Conservation (phyloP, 2,888 invertebrate genomes). For the Calameuta filiformis region DNA sequence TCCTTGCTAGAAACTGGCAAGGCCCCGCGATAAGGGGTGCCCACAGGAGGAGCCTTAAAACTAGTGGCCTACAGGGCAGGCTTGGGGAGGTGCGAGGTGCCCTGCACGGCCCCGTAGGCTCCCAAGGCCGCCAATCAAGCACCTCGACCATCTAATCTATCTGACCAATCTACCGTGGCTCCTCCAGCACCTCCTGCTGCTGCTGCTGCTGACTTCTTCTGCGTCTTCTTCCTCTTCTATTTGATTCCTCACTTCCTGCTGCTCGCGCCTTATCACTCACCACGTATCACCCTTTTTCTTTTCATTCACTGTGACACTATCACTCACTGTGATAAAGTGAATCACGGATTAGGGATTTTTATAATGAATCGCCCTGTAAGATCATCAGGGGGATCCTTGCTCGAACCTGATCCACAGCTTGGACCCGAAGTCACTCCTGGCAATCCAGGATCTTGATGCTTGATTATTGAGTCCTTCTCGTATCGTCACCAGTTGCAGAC, state of each 20-base stretch:
- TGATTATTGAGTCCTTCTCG: too few relatives aligned
- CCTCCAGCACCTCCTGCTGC: conserved; percentile 17
- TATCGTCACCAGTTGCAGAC: too few relatives aligned
- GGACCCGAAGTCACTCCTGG: too few relatives aligned
- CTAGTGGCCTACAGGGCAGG: conserved; percentile 32
- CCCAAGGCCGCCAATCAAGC: conserved; percentile 59
- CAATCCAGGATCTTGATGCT: too few relatives aligned
- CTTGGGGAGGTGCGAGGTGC: conserved; percentile 57
- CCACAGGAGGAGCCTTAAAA: conserved; percentile 22
- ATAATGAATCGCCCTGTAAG: too few relatives aligned
- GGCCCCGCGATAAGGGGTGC: conserved; percentile 33
- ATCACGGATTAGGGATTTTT: too few relatives aligned
- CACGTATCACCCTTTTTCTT: conserved; percentile 7
- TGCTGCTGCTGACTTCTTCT: conserved; percentile 21
- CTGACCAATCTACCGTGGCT: conserved; percentile 35
- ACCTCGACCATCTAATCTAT: conserved; percentile 63
- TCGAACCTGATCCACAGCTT: too few relatives aligned
- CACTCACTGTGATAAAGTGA: too few relatives aligned
- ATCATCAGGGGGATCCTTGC: too few relatives aligned
- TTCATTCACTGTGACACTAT: not conserved
- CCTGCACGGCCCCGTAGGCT: conserved; percentile 63
- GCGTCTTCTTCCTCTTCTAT: conserved; percentile 16
- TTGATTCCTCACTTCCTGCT: conserved; percentile 14
- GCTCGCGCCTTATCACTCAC: not conserved
- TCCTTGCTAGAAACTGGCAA: conserved; percentile 32